phyloP scores from a whole-genome alignment of 2,113 vertebrate genomes.

The Mobula hypostoma region DNA sequence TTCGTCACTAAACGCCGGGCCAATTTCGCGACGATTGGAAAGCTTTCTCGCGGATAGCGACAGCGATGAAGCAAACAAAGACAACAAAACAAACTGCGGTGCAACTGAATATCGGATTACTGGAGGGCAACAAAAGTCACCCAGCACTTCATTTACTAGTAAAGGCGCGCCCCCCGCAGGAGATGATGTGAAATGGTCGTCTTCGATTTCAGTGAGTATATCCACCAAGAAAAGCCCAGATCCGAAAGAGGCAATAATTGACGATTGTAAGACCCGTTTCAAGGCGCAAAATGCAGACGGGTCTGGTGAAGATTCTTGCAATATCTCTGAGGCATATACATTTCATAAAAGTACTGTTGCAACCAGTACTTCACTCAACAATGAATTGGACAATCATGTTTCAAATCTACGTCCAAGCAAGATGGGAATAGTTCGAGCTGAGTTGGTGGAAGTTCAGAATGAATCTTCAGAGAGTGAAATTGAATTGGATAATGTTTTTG shows the following conservation, averaged over 20 bases:
- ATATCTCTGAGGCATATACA: neutral
- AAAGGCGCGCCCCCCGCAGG: constrained; percentile 47
- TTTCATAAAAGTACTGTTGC: neutral
- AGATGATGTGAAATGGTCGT: constrained; percentile 46
- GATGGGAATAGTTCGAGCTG: constrained; percentile 55
- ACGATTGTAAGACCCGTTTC: constrained; percentile 41
- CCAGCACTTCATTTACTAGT: constrained; percentile 41
- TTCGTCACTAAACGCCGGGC: constrained; percentile 73
- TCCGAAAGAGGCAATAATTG: neutral
- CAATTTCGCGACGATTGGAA: constrained; percentile 75
- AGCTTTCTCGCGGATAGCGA: constrained; percentile 69
- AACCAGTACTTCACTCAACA: neutral
- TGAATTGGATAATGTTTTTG: constrained; percentile 50
- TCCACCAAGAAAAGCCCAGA: too few species aligned
- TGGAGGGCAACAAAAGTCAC: neutral
- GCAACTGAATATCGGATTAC: neutral
- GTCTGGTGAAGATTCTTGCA: neutral
- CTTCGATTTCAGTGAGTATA: neutral
- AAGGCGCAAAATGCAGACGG: constrained; percentile 45
- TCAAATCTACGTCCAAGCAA: constrained; percentile 30
- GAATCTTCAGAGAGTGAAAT: constrained; percentile 70
- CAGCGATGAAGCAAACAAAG: constrained; percentile 56
- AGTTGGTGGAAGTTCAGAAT: constrained; percentile 65
- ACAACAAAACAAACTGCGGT: constrained; percentile 45
- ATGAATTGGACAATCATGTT: neutral